These are phyloP conservation scores for Corydoras sp. DNA, from an alignment of 2,113 vertebrate genomes.

Conservation along the genomic window DNA sequence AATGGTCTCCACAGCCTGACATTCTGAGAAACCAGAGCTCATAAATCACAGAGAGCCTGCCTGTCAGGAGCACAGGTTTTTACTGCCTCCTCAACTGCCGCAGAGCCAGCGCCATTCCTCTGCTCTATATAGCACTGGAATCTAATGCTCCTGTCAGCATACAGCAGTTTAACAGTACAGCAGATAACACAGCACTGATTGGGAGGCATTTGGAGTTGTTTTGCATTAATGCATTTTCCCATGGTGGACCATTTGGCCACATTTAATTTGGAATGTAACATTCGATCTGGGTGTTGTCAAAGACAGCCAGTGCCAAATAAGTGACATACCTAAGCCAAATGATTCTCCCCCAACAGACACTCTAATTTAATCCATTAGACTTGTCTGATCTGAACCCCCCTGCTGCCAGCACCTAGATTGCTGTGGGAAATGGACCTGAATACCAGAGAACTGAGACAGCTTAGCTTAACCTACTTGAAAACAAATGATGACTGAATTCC, in stretches of 20 bases:
- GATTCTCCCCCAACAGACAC: conserved; percentile 23
- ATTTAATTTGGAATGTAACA: conserved; percentile 45
- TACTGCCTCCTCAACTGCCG: conserved; percentile 38
- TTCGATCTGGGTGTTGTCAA: conserved; percentile 49
- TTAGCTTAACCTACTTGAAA: conserved; percentile 9
- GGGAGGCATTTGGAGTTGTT: conserved; percentile 27
- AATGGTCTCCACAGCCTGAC: conserved; percentile 43
- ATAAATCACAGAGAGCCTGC: conserved; percentile 52
- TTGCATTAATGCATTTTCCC: conserved; percentile 40
- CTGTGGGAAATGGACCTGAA: conserved; percentile 32
- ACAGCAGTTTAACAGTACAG: conserved; percentile 31
- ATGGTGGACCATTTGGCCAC: conserved; percentile 34
- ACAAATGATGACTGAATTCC: conserved; percentile 7
- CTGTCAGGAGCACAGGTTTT: conserved; percentile 50
- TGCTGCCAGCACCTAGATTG: conserved; percentile 7
- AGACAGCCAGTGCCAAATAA: conserved; percentile 39
- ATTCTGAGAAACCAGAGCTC: conserved; percentile 35
- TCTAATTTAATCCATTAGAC: conserved; percentile 44
- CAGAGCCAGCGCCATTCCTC: conserved; percentile 33
- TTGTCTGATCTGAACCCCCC: conserved; percentile 26
- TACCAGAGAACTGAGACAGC: conserved; percentile 23
- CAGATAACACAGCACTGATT: conserved; percentile 37
- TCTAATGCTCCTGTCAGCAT: conserved; percentile 42
- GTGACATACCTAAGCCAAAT: conserved; percentile 35
- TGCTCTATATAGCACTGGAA: conserved; percentile 40